Evolutionary conservation across 2,113 vertebrate genomes (phyloP).

Genomic region (Larimichthys crocea): DNA sequence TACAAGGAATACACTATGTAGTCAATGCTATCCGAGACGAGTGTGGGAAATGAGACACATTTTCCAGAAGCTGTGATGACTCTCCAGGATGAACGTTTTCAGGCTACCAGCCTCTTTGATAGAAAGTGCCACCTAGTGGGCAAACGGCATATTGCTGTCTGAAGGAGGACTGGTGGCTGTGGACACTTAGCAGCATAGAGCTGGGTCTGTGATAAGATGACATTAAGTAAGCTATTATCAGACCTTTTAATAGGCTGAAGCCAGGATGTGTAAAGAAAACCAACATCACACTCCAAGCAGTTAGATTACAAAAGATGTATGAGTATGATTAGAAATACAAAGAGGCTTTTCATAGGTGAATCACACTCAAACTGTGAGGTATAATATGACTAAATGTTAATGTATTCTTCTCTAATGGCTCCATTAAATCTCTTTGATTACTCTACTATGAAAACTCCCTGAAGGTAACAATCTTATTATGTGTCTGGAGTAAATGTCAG

Average conservation of each 20-base stretch:
- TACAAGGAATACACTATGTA: slow-evolving; percentile 52
- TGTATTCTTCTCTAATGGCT: slow-evolving; percentile 10
- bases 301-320: not conserved
- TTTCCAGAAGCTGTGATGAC: slow-evolving; percentile 68
- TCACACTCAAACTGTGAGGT: not conserved
- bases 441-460: not conserved
- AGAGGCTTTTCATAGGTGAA: slow-evolving; percentile 3
- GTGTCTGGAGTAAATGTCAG: not conserved
- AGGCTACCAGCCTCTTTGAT: not conserved
- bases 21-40: slow-evolving; percentile 35
- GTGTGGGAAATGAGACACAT: slow-evolving; percentile 67
- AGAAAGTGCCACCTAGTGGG: slow-evolving; percentile 68
- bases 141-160: slow-evolving; percentile 21
- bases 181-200: not conserved
- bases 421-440: slow-evolving; percentile 6
- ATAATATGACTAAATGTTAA: slow-evolving; percentile 25
- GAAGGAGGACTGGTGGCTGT: not conserved
- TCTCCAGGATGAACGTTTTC: slow-evolving; percentile 33
- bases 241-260: not conserved
- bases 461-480: not conserved
- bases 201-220: not conserved
- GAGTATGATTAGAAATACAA: slow-evolving; percentile 24
- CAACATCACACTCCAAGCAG: not conserved
- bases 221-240: slow-evolving; percentile 11
- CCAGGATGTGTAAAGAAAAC: not conserved